Evolutionary conservation across 1,140 invertebrate genomes (phyloP), one percentile per base, ranked within the genome.

Genomic region (Drosophila oshimai): DNA sequence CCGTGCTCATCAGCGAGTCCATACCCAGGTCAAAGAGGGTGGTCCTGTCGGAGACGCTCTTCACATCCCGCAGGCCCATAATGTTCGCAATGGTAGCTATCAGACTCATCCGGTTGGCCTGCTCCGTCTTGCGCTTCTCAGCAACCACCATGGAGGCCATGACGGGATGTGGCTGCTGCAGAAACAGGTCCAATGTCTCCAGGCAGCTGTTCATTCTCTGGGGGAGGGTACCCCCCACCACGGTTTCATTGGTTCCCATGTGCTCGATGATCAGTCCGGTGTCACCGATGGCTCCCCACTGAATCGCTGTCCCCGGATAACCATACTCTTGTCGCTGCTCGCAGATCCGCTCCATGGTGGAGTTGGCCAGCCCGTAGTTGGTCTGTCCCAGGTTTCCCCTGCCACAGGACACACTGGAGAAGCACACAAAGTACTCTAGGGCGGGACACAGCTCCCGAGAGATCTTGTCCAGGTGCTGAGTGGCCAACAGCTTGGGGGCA

Each of bases 211-310:
- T 88, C 91, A 99, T 98, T 39, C 96, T 93, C 91, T 99, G 98
- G 0, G 98, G 98, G 39, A 98, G 76, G 2, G 98, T 98, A 44
- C 98, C 98, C 28, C 97, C 96, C 46, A 99, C 94, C 55, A 97
- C 96, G 0, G 95, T 96, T 2, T 98, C 96, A 87, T 98, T 97
- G 60, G 93, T 93, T 22, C 96, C 96, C 94, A 98, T 95, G 26
- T 94, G 95, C 65, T 98, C 97, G 45, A 96, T 90, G 51, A 99
- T 94, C 6, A 99, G 92, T 39, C 98, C 98, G 10, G 99, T 98
- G 91, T 99, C 98, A 65, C 97, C 98, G 74, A 99, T 97, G 15
- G 98, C 97, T 74, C 98, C 98, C 98, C 98, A 99, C 91, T 99
- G 98, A 67, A 99, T 97, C 10, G 98, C 97, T 10, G 98, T 92